These are phyloP conservation scores for Siderastrea siderea DNA, from an alignment of 92 coral and sea anemone species.

Conservation along the genomic window DNA sequence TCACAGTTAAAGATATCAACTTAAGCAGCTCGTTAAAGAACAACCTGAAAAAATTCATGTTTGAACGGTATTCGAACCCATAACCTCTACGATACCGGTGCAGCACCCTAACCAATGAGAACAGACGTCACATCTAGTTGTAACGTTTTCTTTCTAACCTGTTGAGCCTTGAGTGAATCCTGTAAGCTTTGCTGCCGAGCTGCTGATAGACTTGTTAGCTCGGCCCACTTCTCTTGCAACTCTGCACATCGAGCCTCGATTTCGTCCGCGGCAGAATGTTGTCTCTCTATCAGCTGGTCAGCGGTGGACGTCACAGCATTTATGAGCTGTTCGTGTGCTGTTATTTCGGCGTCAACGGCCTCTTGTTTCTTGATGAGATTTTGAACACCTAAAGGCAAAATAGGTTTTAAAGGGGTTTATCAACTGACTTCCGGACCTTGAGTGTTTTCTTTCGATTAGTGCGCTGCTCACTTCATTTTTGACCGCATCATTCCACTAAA, in stretches of 20 bases:
- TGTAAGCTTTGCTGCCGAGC: conserved; percentile 73
- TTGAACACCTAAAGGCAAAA: conserved; percentile 76
- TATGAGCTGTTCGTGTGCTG: conserved; percentile 86
- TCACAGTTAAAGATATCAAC: no score
- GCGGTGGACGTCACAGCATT: conserved; percentile 74
- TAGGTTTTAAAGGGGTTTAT: not conserved
- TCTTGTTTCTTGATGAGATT: conserved; percentile 93
- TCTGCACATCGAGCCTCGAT: conserved; percentile 74
- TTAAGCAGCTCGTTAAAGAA: no score
- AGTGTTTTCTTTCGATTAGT: no score
- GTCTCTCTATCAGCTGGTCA: conserved; percentile 74
- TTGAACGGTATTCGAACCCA: no score
- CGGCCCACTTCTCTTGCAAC: conserved; percentile 80
- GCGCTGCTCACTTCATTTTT: no score
- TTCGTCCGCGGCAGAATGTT: conserved; percentile 84
- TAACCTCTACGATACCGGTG: no score
- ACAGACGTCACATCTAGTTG: no score
- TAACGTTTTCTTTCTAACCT: conserved; percentile 51
- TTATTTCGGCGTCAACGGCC: conserved; percentile 90
- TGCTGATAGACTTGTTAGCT: conserved; percentile 70
- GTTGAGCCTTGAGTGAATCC: conserved; percentile 87
- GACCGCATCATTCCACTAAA: not conserved
- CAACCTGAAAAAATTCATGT: no score
- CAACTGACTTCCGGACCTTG: no score
- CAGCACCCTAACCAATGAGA: not conserved